Evolutionary conservation across 2,113 vertebrate species (phyloP), one percentile per base, ranked within the genome.

Genomic region (Oryzias curvinotus): DNA sequence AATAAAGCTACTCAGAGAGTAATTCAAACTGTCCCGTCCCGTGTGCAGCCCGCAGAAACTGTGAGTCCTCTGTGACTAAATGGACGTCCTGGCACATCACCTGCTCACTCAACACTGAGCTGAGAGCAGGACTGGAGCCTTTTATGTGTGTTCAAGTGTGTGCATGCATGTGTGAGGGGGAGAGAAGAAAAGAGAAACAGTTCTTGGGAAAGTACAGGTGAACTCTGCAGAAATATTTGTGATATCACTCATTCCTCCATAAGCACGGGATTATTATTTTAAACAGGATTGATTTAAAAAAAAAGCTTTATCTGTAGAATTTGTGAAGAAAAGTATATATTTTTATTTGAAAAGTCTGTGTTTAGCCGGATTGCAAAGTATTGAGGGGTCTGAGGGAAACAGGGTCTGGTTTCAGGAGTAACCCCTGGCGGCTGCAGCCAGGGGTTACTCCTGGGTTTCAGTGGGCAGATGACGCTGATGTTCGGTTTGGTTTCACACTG

Each of bases 31-130:
- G 21, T 30, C 5, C 46, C 6, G 21, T 30, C 5, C 46, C 6
- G 21, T 36, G 28, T 54, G 53, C 26, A 25, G 49, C 43, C 15
- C n/a, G 4, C 28, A 62, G 19, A 46, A 57, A 52, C 36, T 69
- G n/a, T 25, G 26, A 47, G 41, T 18, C 18, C 55, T 68, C 43
- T 53, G 42, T 52, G 58, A 53, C 25, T 46, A 56, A 63, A 62
- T 43, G 45, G 46, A 60, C 21, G 80, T 66, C 55, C 68, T 53
- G 54, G 56, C 51, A 65, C 53, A 51, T 62, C 61, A 69, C 45
- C 52, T 10, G 19, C 66, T 73, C 53, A 66, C 55, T 71, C 62
- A 68, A 47, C 60, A 57, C 69, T 81, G 69, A 56, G 58, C 50
- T 44, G 36, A 73, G 41, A 18, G 52, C 54, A 76, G 57, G 42